A percentile compares a stretch with the other conserved stretches of the same genome.
Evolutionary conservation across 2,797 vertebrate species (phyloP).

Genomic region (Takifugu ocellatus): DNA sequence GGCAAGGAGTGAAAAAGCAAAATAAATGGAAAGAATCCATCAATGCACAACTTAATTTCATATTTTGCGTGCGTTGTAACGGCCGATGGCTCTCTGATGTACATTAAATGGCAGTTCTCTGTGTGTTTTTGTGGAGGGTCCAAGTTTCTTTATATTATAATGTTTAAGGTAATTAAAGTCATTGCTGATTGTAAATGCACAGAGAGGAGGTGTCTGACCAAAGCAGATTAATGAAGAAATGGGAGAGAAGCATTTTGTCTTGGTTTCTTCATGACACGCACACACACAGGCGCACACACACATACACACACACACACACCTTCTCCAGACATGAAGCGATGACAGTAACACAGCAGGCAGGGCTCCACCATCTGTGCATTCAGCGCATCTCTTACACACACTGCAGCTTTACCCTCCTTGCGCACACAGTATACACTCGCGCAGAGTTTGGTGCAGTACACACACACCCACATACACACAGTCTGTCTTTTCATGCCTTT

Average conservation of each 20-base stretch:
- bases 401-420: conserved; percentile 26
- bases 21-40: conserved; percentile 8
- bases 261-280: conserved; percentile 34
- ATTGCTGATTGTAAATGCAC: conserved; percentile 38
- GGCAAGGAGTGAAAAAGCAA: conserved; percentile 22
- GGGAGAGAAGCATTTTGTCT: conserved; percentile 57
- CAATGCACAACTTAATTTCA: conserved; percentile 31
- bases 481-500: conserved; percentile 16
- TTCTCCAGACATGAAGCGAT: conserved; percentile 59
- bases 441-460: conserved; percentile 9
- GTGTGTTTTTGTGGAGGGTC: background rate
- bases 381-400: conserved; percentile 69
- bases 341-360: conserved; percentile 75
- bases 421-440: conserved; percentile 18
- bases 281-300: conserved; percentile 24
- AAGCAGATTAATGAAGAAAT: conserved; percentile 47
- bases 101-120: conserved; percentile 3
- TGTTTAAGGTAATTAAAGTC: conserved; percentile 36
- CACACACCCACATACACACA: conserved; percentile 24
- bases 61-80: conserved; percentile 6
- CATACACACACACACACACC: conserved; percentile 33
- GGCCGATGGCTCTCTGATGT: conserved; percentile 20
- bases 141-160: conserved; percentile 22
- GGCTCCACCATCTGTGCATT: conserved; percentile 76
- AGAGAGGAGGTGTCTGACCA: conserved; percentile 40